phyloP scores from a whole-genome alignment of 2,113 vertebrate genomes.

The Rhynchopsitta pachyrhyncha region DNA sequence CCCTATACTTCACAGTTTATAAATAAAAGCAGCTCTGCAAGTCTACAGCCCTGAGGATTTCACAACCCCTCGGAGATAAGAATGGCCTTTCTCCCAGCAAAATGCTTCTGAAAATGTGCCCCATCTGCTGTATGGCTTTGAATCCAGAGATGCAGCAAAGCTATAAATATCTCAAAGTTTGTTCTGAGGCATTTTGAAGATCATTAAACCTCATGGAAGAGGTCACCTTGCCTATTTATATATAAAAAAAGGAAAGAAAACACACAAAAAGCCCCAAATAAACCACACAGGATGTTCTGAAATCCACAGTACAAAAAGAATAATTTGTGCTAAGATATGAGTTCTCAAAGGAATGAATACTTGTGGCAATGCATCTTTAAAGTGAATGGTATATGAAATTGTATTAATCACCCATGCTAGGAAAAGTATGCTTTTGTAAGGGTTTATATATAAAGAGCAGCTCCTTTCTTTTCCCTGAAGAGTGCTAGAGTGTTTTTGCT shows the following conservation, averaged over 20 bases:
- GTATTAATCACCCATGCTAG: slow-evolving; percentile 22
- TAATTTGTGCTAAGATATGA: not conserved
- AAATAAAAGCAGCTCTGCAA: slow-evolving; percentile 54
- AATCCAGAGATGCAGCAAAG: slow-evolving; percentile 23
- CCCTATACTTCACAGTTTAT: slow-evolving; percentile 29
- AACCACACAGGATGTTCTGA: not conserved
- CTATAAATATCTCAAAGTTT: slow-evolving; percentile 42
- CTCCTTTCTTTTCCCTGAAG: not conserved
- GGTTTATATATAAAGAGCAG: not conserved
- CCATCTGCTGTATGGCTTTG: slow-evolving; percentile 49
- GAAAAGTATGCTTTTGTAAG: not conserved
- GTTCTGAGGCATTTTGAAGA: slow-evolving; percentile 44
- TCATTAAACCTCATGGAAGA: slow-evolving; percentile 30
- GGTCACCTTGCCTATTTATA: not conserved
- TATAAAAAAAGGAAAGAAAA: not conserved
- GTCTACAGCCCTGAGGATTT: slow-evolving; percentile 25
- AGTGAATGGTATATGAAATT: slow-evolving; percentile 19
- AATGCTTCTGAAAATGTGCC: slow-evolving; percentile 39
- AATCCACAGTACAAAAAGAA: not conserved
- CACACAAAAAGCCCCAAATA: not conserved
- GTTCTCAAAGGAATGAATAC: not conserved
- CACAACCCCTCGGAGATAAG: slow-evolving; percentile 21
- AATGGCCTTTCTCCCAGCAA: slow-evolving; percentile 47
- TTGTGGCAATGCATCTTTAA: not conserved
- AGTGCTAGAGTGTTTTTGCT: not conserved